These are phyloP conservation scores for Pygoscelis adeliae DNA, from an alignment of 2,113 vertebrate genomes.

Conservation along the genomic window DNA sequence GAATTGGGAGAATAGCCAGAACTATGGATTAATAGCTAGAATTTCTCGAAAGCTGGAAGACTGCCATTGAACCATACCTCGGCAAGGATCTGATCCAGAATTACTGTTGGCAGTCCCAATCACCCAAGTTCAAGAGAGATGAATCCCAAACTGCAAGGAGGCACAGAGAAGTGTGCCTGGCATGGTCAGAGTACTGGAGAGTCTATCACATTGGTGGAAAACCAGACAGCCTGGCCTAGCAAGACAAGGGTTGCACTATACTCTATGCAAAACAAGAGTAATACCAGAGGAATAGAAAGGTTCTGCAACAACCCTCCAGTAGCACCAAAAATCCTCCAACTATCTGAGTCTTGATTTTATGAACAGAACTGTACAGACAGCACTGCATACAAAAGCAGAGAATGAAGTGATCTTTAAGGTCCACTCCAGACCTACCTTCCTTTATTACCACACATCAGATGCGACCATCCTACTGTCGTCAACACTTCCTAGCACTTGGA, in stretches of 20 bases:
- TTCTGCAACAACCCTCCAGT: not conserved
- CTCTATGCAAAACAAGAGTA: not conserved
- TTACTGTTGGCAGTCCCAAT: not conserved
- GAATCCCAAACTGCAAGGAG: not conserved
- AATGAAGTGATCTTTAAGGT: not conserved
- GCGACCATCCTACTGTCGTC: not conserved
- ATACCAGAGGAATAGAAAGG: not conserved
- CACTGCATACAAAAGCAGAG: not conserved
- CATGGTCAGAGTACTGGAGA: not conserved
- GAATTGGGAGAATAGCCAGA: not conserved
- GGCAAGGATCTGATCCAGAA: not conserved
- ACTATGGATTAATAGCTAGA: not conserved
- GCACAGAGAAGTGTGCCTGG: not conserved
- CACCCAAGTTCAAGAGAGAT: not conserved
- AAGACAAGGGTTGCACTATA: not conserved
- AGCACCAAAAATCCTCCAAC: not conserved
- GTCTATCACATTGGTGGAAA: not conserved
- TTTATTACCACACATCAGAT: not conserved
- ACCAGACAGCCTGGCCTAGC: not conserved
- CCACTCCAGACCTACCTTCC: not conserved
- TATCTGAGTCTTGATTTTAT: not conserved
- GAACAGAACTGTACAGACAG: not conserved
- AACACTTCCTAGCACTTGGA: not conserved
- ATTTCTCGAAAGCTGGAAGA: not conserved
- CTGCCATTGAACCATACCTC: not conserved